Evolutionary conservation across 2,797 vertebrate species (phyloP).

Genomic region (Rhinatrema bivittatum): DNA sequence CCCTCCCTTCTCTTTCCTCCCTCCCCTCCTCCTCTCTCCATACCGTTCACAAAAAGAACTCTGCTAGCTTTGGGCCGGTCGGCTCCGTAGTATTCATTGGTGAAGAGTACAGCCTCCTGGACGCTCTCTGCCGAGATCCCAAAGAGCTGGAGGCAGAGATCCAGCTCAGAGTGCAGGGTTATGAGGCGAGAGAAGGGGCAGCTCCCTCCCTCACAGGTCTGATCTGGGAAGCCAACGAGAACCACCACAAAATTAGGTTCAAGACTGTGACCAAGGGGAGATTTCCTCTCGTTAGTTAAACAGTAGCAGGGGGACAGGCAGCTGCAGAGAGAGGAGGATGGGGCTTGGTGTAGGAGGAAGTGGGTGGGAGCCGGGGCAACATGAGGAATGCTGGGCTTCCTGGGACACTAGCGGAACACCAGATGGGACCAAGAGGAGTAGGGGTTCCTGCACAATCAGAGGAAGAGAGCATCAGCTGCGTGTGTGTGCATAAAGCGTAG

Average conservation of each 20-base stretch:
- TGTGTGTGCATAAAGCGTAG: too few relatives aligned
- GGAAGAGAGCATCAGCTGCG: too few relatives aligned
- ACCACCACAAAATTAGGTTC: too few relatives aligned
- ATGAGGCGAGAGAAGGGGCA: constrained; percentile 69
- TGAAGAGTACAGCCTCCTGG: constrained; percentile 49
- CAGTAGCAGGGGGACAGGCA: background rate
- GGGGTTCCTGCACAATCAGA: too few relatives aligned
- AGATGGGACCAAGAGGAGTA: too few relatives aligned
- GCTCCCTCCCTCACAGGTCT: constrained; percentile 55
- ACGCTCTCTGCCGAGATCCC: constrained; percentile 52
- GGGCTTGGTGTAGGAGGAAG: background rate
- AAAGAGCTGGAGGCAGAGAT: constrained; percentile 61
- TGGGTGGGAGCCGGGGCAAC: too few relatives aligned
- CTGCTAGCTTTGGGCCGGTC: constrained; percentile 45
- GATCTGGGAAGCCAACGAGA: constrained; percentile 28
- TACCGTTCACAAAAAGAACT: constrained; percentile 78
- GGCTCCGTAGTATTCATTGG: constrained; percentile 70
- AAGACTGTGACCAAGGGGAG: too few relatives aligned
- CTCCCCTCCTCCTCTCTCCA: background rate
- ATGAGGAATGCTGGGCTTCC: too few relatives aligned
- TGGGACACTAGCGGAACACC: too few relatives aligned
- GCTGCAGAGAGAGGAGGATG: background rate
- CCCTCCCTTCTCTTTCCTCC: background rate
- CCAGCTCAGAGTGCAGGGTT: constrained; percentile 46
- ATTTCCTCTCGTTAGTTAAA: background rate